Evolutionary conservation across 2,113 vertebrate genomes (phyloP), one percentile per base, ranked within the genome.

Genomic region (Bufo gargarizans): DNA sequence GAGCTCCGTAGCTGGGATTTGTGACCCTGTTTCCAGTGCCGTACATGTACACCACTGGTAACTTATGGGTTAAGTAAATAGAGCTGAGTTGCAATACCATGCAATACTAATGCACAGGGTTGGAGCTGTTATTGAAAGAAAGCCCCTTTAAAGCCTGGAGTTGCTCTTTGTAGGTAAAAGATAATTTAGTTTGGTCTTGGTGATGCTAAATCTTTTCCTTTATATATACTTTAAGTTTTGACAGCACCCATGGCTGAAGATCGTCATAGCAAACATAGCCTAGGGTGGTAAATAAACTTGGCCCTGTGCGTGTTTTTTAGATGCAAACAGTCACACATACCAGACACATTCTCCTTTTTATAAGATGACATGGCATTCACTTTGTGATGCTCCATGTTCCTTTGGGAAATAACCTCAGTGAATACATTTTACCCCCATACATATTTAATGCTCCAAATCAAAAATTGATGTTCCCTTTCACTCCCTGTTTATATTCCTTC

Each of bases 381-480:
- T 80, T 87, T 80, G 77, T 71, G 22, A 71, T 87, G 63, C 77
- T 80, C 63, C 49, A 56, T 22, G 56, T 5, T 65, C 86, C 86
- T 71, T 53, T 71, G 77, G 63, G 77, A 87, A 80, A 87, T 87
- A 80, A 71, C 86, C 86, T 80, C 77, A 49, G 86, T 87, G 86
- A 87, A 87, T 87, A 87, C 77, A 87, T 81, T 87, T 86, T 87
- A 71, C 77, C 77, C 56, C 86, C 61, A 87, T 87, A n/a, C 77
- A 87, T 87, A 56, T 87, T 87, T 87, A 87, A 87, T 87, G n/a
- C 20, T 13, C 8, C 63, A 65, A 65, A 87, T 87, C 49, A 71
- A 80, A 87, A 80, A 87, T 87, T 43, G 47, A 87, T 87, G 63
- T 78, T 85, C 45, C 76, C 65, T 87, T 86, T 86, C 85, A 16